Evolutionary conservation across 2,797 vertebrate species (phyloP).

Genomic region (Podarcis lilfordi): DNA sequence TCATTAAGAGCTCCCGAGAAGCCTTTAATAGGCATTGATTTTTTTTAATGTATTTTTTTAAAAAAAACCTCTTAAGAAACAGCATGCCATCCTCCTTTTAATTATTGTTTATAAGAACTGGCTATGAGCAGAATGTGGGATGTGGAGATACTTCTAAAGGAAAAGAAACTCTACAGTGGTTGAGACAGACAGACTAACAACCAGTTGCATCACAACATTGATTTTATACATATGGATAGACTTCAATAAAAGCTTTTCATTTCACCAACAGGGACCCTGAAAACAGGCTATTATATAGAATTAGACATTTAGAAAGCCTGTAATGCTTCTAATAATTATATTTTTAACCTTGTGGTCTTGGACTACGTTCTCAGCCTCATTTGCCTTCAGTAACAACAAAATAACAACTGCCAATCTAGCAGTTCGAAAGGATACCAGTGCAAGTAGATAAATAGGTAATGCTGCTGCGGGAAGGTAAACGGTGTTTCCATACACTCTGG

Average conservation of each 20-base stretch:
- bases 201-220: background rate
- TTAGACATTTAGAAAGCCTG: background rate
- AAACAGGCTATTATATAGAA: background rate
- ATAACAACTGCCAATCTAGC: background rate
- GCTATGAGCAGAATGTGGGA: background rate
- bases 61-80: background rate
- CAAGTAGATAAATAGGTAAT: too few relatives aligned
- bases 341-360: background rate
- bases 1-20: background rate
- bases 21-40: constrained; percentile 9
- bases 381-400: background rate
- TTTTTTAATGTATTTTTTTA: background rate
- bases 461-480: too few relatives aligned
- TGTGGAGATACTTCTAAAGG: background rate
- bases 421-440: too few relatives aligned
- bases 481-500: too few relatives aligned
- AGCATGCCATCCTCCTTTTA: background rate
- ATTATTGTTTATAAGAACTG: constrained; percentile 5
- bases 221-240: background rate
- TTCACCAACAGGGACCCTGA: background rate
- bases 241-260: background rate
- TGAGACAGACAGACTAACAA: background rate
- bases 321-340: background rate
- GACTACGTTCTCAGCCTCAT: background rate
- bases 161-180: background rate